Conservation (phyloP, 2,113 vertebrate species). For the Periophthalmodon schlosseri region DNA sequence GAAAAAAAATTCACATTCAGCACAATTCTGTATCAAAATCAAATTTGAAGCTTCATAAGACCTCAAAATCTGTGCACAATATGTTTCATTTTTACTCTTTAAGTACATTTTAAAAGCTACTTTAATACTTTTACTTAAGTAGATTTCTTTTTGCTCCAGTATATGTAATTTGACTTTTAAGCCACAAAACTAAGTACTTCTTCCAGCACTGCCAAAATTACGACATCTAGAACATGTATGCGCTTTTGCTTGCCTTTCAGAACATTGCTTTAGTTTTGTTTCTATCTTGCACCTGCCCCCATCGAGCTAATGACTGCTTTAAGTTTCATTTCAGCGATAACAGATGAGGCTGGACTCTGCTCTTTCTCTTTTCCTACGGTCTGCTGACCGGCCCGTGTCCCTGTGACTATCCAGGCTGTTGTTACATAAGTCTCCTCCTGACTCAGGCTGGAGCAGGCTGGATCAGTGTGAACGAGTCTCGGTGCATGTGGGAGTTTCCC, state of each 20-base stretch:
- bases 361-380: slow-evolving; percentile 39
- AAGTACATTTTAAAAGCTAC: too few species aligned
- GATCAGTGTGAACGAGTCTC: background rate
- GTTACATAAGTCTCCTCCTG: slow-evolving; percentile 10
- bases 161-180: too few species aligned
- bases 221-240: background rate
- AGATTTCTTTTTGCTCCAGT: too few species aligned
- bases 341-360: background rate
- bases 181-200: too few species aligned
- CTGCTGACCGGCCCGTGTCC: background rate
- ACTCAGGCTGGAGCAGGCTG: background rate
- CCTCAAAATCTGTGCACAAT: too few species aligned
- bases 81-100: too few species aligned
- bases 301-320: slow-evolving; percentile 28
- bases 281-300: slow-evolving; percentile 3
- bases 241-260: background rate
- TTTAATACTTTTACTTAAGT: too few species aligned
- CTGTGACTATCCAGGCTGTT: slow-evolving; percentile 8
- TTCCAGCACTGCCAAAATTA: too few species aligned
- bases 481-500: slow-evolving; percentile 7
- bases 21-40: too few species aligned
- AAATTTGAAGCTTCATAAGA: too few species aligned
- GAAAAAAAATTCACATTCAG: too few species aligned
- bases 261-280: background rate
- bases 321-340: slow-evolving; percentile 50